These are phyloP conservation scores for Tenrec ecaudatus DNA, from an alignment of 2,113 vertebrate species.

Conservation along the genomic window DNA sequence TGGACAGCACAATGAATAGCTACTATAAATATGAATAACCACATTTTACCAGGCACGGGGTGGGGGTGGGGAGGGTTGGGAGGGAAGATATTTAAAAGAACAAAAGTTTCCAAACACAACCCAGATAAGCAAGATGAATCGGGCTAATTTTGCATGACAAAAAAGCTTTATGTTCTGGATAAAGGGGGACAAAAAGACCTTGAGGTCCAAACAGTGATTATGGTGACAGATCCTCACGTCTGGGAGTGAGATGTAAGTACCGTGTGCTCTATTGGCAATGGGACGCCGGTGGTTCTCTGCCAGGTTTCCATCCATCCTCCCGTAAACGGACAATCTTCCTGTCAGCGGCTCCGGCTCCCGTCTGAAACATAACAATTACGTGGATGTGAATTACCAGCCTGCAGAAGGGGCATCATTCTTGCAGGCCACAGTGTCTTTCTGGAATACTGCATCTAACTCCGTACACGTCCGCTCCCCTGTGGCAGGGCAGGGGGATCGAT, in stretches of 20 bases:
- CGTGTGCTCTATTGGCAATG: not conserved
- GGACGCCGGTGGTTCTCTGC: constrained; percentile 45
- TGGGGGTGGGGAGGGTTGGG: too few relatives aligned
- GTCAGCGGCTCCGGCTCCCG: constrained; percentile 56
- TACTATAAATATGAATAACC: not conserved
- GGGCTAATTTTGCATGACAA: constrained; percentile 19
- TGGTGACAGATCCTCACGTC: not conserved
- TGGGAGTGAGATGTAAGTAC: constrained; percentile 23
- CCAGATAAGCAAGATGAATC: constrained; percentile 19
- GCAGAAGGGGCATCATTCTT: constrained; percentile 37
- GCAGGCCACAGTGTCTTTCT: constrained; percentile 37
- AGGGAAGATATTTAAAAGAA: constrained; percentile 19
- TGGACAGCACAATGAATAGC: not conserved
- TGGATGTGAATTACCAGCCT: constrained; percentile 58
- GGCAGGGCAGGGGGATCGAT: not conserved
- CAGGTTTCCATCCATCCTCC: constrained; percentile 53
- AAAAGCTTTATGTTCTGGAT: not conserved
- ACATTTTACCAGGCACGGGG: not conserved
- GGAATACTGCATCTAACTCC: constrained; percentile 59
- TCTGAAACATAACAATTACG: constrained; percentile 44
- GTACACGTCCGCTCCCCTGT: constrained; percentile 29
- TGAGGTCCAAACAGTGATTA: constrained; percentile 8
- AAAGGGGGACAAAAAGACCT: not conserved
- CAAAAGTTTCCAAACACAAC: constrained; percentile 39
- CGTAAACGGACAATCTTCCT: not conserved